Conservation (phyloP, 1,140 invertebrate genomes). For the Cydia pomonella region DNA sequence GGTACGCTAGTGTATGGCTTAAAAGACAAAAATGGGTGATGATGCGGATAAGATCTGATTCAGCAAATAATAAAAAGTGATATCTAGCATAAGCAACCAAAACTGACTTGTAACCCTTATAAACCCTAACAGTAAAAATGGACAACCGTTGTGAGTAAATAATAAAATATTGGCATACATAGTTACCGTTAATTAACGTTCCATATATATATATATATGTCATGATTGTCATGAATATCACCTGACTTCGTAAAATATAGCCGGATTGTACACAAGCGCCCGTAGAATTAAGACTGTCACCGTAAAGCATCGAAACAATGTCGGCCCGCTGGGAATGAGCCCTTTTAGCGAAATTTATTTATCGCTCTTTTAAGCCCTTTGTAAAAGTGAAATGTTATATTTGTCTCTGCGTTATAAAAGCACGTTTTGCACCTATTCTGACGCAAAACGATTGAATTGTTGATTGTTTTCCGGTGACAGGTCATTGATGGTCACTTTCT, state of each 20-base stretch:
- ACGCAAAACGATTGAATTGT: neutral
- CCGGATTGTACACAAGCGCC: conserved; percentile 17
- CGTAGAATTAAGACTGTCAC: conserved; percentile 30
- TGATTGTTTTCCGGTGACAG: neutral
- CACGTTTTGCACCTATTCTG: neutral
- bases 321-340: conserved; percentile 19
- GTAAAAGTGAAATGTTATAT: conserved; percentile 23
- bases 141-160: no score
- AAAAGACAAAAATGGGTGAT: no score
- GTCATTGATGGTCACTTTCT: neutral
- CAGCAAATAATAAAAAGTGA: no score
- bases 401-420: neutral
- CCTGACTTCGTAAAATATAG: conserved; percentile 8
- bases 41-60: no score
- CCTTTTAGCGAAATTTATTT: conserved; percentile 32
- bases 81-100: no score
- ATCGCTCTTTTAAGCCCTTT: conserved; percentile 30
- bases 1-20: no score
- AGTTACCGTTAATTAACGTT: neutral
- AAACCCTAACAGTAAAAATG: no score
- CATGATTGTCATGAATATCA: neutral
- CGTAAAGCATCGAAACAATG: conserved; percentile 33
- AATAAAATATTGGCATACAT: neutral
- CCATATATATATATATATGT: neutral
- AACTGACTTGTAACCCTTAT: no score